A percentile compares a stretch with the other conserved stretches of the same genome.
phyloP scores from a whole-genome alignment of 53 echinoderm and acorn worm genomes.

The Mesocentrotus franciscanus region DNA sequence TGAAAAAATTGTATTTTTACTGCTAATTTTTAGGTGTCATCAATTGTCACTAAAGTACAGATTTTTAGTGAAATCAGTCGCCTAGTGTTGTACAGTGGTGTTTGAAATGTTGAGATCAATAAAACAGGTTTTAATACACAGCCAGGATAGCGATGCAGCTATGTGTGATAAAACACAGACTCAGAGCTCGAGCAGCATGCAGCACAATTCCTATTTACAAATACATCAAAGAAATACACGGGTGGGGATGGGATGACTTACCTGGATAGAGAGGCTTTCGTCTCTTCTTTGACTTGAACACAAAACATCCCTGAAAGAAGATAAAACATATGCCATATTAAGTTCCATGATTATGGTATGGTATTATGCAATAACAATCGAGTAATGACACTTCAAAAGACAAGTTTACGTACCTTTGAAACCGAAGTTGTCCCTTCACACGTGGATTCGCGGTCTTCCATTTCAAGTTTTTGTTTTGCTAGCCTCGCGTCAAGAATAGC shows the following conservation, averaged over 20 bases:
- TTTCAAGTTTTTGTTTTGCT: conserved; percentile 23
- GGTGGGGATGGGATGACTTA: conserved; percentile 7
- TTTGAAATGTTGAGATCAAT: no score
- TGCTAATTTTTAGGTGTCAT: no score
- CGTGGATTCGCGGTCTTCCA: conserved; percentile 27
- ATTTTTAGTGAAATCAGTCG: no score
- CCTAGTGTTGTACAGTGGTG: no score
- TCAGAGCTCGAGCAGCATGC: no score
- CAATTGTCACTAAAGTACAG: no score
- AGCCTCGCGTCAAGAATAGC: not conserved
- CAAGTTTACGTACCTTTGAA: conserved; percentile 37
- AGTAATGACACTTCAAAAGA: not conserved
- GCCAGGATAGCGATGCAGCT: no score
- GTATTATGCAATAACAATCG: not conserved
- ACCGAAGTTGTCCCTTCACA: conserved; percentile 33
- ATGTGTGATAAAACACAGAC: no score
- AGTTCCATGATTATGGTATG: not conserved
- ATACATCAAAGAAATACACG: not conserved
- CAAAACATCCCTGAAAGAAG: conserved; percentile 29
- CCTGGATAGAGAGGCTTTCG: conserved; percentile 30
- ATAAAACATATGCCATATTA: not conserved
- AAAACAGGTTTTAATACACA: no score
- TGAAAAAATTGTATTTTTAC: no score
- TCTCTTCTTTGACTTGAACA: conserved; percentile 53
- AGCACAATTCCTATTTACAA: not conserved